Base-by-base conservation (phyloP, 1,140 invertebrate genomes). In the Diorhabda carinulata region DNA sequence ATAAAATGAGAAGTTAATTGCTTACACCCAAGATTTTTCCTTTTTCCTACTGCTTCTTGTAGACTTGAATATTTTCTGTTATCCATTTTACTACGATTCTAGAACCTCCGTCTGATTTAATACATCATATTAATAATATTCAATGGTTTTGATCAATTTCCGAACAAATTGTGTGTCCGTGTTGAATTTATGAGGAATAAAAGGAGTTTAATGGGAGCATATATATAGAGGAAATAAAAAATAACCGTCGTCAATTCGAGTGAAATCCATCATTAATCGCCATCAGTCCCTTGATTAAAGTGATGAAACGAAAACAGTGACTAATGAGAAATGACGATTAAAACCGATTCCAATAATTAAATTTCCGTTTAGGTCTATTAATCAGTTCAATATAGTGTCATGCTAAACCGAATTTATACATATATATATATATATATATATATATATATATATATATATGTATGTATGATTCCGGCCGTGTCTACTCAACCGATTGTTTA, bases 341-440 rank as follows among this genome's bases (percentile, higher is more conserved):
- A 62, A 62, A 62, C 43, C 61, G 43, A 62, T 43, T 62, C 43
- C 61, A 62, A 62, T 62, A 62, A 62, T 62, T 62, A 62, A 62
- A 62, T 62, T 62, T 62, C 43, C 7, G 43, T 10, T 43, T 6
- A n/a, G 44, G 61, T 62, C 61, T 10, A 62, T 62, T 62, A 62
- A 62, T 62, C 61, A 62, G 61, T 62, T 62, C 61, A 62, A 62
- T 62, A 62, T 62, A 62, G 41, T 62, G 41, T 43, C 42, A 41
- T 41, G 61, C 43, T n/a, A 6, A 52, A n/a, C 47, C 47, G 25
- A 25, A 25, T 25, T 25, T 25, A 25, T 25, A 52, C 47, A 52
- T 52, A 52, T 52, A n/a, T 52, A 52, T 52, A 52, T 25, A 25
- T 25, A 0, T 25, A 25, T 25, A 2, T 47, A 52, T 5, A 2